A percentile compares a stretch with the other conserved stretches of the same genome.
phyloP scores from a whole-genome alignment of 2,113 vertebrate genomes.

The Thalassoma bifasciatum region DNA sequence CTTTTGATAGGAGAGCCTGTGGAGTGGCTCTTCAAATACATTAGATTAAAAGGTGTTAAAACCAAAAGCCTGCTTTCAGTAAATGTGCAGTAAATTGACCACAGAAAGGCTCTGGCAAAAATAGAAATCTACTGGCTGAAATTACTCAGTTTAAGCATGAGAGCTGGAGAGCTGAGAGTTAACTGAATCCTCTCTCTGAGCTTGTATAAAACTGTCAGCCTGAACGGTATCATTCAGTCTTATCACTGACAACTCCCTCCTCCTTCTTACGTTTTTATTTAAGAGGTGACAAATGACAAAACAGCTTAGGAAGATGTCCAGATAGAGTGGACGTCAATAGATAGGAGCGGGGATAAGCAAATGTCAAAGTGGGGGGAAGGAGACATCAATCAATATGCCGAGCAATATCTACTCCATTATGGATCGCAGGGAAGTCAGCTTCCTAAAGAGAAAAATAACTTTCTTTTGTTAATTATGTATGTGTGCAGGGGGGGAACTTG shows the following conservation, averaged over 20 bases:
- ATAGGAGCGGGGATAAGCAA: slow-evolving; percentile 78
- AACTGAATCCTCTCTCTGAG: slow-evolving; percentile 19
- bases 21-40: slow-evolving; percentile 76
- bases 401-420: slow-evolving; percentile 73
- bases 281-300: slow-evolving; percentile 82
- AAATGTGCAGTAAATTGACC: slow-evolving; percentile 69
- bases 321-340: slow-evolving; percentile 76
- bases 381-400: slow-evolving; percentile 76
- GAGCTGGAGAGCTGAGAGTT: slow-evolving; percentile 50
- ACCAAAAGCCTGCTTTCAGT: slow-evolving; percentile 58
- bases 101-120: slow-evolving; percentile 47
- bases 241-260: slow-evolving; percentile 57
- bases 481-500: slow-evolving; percentile 1
- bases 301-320: slow-evolving; percentile 81
- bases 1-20: slow-evolving; percentile 65
- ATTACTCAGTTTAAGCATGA: slow-evolving; percentile 53
- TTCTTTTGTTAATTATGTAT: slow-evolving; percentile 30
- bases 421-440: slow-evolving; percentile 48
- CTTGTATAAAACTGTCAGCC: slow-evolving; percentile 52
- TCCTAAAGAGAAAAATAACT: slow-evolving; percentile 11
- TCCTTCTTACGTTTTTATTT: slow-evolving; percentile 65
- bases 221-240: slow-evolving; percentile 69
- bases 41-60: slow-evolving; percentile 76
- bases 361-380: slow-evolving; percentile 79
- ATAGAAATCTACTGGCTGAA: slow-evolving; percentile 49